A percentile compares a stretch with the other conserved stretches of the same genome.
phyloP scores from a whole-genome alignment of 2,888 invertebrate species.

The Subacronicta megacephala region DNA sequence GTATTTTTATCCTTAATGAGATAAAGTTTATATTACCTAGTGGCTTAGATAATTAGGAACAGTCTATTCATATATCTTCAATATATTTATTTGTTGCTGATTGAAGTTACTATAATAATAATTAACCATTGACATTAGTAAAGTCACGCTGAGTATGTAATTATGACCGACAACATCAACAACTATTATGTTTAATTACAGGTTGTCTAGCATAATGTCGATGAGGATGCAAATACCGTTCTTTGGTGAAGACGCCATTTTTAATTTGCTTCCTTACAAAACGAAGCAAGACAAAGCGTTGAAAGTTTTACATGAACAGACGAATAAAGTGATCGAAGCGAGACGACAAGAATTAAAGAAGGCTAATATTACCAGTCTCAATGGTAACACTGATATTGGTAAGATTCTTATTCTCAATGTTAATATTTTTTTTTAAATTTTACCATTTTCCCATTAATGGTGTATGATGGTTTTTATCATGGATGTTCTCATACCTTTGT shows the following conservation, averaged over 20 bases:
- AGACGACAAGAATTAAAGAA: slow-evolving; percentile 74
- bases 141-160: background rate
- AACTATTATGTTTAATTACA: slow-evolving; percentile 30
- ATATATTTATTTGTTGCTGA: no score
- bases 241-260: slow-evolving; percentile 69
- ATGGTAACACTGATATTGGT: slow-evolving; percentile 70
- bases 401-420: no score
- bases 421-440: no score
- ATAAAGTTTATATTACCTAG: no score
- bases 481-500: no score
- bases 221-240: slow-evolving; percentile 77
- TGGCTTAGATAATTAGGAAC: no score
- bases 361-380: slow-evolving; percentile 62
- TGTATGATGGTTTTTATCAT: no score
- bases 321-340: slow-evolving; percentile 80
- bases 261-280: slow-evolving; percentile 89
- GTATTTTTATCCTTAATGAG: no score
- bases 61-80: no score
- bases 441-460: no score
- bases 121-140: background rate
- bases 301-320: slow-evolving; percentile 80
- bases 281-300: slow-evolving; percentile 86
- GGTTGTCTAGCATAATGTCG: slow-evolving; percentile 66
- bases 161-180: background rate
- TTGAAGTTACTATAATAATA: background rate